phyloP scores from a whole-genome alignment of 2,113 vertebrate genomes.

The Lampris megalopsis region DNA sequence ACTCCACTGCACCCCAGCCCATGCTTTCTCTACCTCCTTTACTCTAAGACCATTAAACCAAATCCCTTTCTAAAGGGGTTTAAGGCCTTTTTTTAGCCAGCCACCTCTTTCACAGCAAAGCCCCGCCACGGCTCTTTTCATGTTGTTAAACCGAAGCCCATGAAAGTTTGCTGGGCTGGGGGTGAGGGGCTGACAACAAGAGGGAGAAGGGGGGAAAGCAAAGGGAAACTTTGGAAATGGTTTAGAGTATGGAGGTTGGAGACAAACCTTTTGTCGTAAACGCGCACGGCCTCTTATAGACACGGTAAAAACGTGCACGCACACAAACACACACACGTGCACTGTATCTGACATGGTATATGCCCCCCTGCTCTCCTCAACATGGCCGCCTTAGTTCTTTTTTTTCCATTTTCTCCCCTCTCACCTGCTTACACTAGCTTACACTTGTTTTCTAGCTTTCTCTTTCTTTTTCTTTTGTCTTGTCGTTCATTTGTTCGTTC shows the following conservation, averaged over 20 bases:
- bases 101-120: constrained; percentile 60
- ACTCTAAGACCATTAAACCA: constrained; percentile 73
- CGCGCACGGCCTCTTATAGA: constrained; percentile 43
- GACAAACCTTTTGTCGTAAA: constrained; percentile 57
- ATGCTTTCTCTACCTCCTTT: constrained; percentile 64
- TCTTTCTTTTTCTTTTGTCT: neutral
- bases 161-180: constrained; percentile 46
- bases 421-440: constrained; percentile 67
- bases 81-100: constrained; percentile 66
- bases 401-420: constrained; percentile 48
- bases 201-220: neutral
- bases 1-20: constrained; percentile 45
- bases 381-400: constrained; percentile 44
- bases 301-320: neutral
- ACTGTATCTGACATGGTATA: constrained; percentile 67
- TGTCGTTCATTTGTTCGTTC: neutral
- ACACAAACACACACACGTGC: constrained; percentile 4
- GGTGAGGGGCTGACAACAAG: constrained; percentile 23
- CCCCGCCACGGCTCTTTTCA: constrained; percentile 62
- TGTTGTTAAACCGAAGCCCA: constrained; percentile 74
- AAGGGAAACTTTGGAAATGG: constrained; percentile 48
- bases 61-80: constrained; percentile 71
- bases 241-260: constrained; percentile 67
- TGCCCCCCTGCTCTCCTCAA: constrained; percentile 62
- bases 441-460: constrained; percentile 25